These are phyloP conservation scores for Champsocephalus gunnari DNA, from an alignment of 2,797 vertebrate genomes.

Conservation along the genomic window DNA sequence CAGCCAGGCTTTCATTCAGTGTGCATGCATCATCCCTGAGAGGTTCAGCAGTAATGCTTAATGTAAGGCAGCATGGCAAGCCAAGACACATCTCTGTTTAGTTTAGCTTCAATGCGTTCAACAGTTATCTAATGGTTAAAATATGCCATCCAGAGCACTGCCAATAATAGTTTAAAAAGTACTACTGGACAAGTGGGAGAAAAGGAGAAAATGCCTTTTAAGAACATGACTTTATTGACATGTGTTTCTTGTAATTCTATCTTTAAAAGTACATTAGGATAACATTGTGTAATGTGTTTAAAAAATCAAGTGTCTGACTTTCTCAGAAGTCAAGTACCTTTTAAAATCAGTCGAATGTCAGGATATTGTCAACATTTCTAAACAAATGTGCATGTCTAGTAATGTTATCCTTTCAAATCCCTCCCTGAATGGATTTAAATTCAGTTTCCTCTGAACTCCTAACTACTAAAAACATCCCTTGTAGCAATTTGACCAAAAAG, in stretches of 20 bases:
- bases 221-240: neutral
- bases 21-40: conserved; percentile 25
- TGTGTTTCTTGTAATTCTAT: neutral
- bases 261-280: neutral
- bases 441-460: conserved; percentile 43
- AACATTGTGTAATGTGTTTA: no score
- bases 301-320: neutral
- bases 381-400: neutral
- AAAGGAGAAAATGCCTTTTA: neutral
- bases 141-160: conserved; percentile 22
- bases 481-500: conserved; percentile 48
- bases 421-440: conserved; percentile 13
- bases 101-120: conserved; percentile 27
- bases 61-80: conserved; percentile 48
- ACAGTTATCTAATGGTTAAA: conserved; percentile 46
- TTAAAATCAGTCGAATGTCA: conserved; percentile 4
- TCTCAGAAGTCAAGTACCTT: neutral
- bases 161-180: conserved; percentile 17
- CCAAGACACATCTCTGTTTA: conserved; percentile 50
- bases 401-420: conserved; percentile 37
- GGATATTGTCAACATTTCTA: conserved; percentile 9
- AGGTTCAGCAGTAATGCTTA: conserved; percentile 38
- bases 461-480: conserved; percentile 54
- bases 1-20: neutral
- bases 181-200: neutral